Evolutionary conservation across 2,797 vertebrate species (phyloP), one percentile per base, ranked within the genome.

Genomic region (Parotocinclus haroldoi): DNA sequence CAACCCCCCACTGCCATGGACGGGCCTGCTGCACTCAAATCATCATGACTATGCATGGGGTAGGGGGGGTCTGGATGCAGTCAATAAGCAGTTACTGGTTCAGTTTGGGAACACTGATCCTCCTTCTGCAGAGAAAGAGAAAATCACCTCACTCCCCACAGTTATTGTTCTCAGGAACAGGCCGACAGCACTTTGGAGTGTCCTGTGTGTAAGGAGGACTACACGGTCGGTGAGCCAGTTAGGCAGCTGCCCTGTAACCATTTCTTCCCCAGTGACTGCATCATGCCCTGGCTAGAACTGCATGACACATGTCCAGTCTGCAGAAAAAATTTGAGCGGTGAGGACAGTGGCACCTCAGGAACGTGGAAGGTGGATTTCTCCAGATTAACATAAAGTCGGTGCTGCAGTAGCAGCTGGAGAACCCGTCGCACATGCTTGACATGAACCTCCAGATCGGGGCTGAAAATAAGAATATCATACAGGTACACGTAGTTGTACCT

Each of bases 41-140:
- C 96, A 96, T 0, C 96, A 94, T 16, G 96, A 98, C 75, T 99
- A 99, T 0, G 96, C 96, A 0, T 99, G 96, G 96, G 96, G 96
- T 66, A 95, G 98, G 84, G 95, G 93, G 44, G 96, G 96, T 72
- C 89, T 99, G 7, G 96, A 99, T 10, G 95, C 96, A 0, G 95
- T 99, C 58, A 95, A 98, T 83, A 98, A 96, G 59, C 96, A 99
- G 96, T 91, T 98, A 88, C 76, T 98, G 85, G 94, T 95, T 73
- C 96, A 98, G 83, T 78, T 97, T 85, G 96, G 96, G 78, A 97
- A 96, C 85, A 95, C 95, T 0, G 95, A 95, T 0, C 95, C 96
- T 44, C 96, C 95, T 62, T 95, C 96, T 16, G 96, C 96, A 7
- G 95, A 96, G 81, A 94, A 94, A 75, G 95, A 98, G 77, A 97